Evolutionary conservation across 2,888 invertebrate genomes (phyloP).

Genomic region (Apodemia duryi): DNA sequence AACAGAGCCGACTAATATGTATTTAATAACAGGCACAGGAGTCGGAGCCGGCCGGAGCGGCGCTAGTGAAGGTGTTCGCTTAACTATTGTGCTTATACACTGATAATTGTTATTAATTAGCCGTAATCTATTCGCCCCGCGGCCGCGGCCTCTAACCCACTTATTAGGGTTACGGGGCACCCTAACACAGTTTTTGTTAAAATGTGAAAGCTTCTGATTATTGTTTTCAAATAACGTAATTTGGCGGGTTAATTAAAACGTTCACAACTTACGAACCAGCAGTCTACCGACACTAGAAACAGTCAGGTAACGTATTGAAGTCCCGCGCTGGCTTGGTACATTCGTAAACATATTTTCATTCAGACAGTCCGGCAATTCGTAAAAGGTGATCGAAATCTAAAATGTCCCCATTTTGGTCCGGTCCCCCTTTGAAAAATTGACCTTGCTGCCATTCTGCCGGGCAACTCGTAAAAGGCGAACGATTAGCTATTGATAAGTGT

Average conservation of each 20-base stretch:
- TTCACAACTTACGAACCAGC: background rate
- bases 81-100: conserved; percentile 51
- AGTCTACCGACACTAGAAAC: too few species aligned
- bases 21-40: background rate
- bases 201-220: background rate
- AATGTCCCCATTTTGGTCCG: too few species aligned
- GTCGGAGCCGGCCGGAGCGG: background rate
- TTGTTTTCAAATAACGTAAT: background rate
- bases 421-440: too few species aligned
- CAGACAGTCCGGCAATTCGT: too few species aligned
- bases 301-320: too few species aligned
- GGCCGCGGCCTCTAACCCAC: conserved; percentile 17
- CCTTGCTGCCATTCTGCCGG: too few species aligned
- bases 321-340: too few species aligned
- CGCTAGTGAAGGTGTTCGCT: conserved; percentile 60
- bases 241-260: background rate
- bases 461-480: too few species aligned
- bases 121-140: conserved; percentile 40
- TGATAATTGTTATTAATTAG: conserved; percentile 64
- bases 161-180: conserved; percentile 16
- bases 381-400: too few species aligned
- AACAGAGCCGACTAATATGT: background rate
- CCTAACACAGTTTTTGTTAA: conserved; percentile 15
- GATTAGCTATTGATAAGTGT: too few species aligned
- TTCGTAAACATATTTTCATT: too few species aligned